Evolutionary conservation across 1,140 invertebrate genomes (phyloP).

Genomic region (Drosophila melanica): DNA sequence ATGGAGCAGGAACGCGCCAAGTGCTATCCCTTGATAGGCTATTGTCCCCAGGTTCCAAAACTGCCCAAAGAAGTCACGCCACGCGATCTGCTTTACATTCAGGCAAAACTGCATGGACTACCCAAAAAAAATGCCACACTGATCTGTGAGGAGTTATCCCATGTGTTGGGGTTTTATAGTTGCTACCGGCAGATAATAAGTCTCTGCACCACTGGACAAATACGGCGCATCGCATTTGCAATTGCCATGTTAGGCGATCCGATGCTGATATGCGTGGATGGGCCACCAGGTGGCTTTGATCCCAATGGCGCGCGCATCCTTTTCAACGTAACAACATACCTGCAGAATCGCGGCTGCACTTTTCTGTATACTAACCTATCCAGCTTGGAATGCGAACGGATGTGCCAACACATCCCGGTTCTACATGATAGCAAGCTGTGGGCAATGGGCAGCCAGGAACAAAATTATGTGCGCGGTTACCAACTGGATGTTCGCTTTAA

Average conservation of each 20-base stretch:
- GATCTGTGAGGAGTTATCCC: slow-evolving; percentile 37
- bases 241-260: slow-evolving; percentile 95
- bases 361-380: slow-evolving; percentile 90
- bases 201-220: slow-evolving; percentile 91
- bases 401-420: slow-evolving; percentile 91
- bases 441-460: slow-evolving; percentile 87
- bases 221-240: slow-evolving; percentile 94
- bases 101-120: slow-evolving; percentile 40
- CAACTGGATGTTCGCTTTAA: slow-evolving; percentile 67
- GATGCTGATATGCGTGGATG: slow-evolving; percentile 48
- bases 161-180: slow-evolving; percentile 42
- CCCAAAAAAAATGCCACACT: background rate
- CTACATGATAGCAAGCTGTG: slow-evolving; percentile 92
- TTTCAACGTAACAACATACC: slow-evolving; percentile 87
- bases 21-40: slow-evolving; percentile 49
- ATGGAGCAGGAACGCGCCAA: slow-evolving; percentile 12
- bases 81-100: slow-evolving; percentile 35
- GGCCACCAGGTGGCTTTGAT: slow-evolving; percentile 91
- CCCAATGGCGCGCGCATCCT: slow-evolving; percentile 90
- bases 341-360: slow-evolving; percentile 78
- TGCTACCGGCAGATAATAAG: slow-evolving; percentile 24
- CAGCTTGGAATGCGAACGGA: slow-evolving; percentile 92
- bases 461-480: slow-evolving; percentile 84
- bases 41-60: slow-evolving; percentile 38
- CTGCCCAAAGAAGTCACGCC: slow-evolving; percentile 50